Percentiles rank a stretch among this genome's conserved stretches.
Conservation (phyloP, 2,888 invertebrate species). For the Sycophila texana region DNA sequence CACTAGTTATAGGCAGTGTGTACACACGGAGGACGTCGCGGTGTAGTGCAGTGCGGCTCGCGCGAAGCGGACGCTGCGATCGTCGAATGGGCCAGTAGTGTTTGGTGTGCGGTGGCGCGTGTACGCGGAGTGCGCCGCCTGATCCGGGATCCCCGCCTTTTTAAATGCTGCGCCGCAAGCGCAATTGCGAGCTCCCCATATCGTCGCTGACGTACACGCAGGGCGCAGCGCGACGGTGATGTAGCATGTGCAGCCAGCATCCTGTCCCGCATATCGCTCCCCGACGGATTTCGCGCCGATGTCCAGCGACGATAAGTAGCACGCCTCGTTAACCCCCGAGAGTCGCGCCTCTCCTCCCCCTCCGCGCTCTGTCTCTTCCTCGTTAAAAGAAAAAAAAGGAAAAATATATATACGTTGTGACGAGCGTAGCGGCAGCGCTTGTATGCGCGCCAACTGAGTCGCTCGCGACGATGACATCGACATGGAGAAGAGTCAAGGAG, state of each 20-base stretch:
- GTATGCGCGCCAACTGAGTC: constrained; percentile 51
- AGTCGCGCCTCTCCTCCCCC: neutral
- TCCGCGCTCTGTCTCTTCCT: neutral
- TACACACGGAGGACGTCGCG: no score
- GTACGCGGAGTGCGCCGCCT: neutral
- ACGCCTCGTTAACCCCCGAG: neutral
- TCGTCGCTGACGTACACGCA: constrained; percentile 16
- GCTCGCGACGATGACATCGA: constrained; percentile 60
- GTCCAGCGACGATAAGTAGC: constrained; percentile 43
- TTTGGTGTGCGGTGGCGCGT: neutral
- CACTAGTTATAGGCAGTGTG: no score
- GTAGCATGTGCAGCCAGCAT: constrained; percentile 30
- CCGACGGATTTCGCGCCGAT: constrained; percentile 36
- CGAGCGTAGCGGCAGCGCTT: constrained; percentile 24
- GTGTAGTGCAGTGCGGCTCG: neutral
- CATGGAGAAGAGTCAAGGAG: constrained; percentile 66
- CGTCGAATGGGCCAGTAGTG: neutral
- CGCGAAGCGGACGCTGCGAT: neutral
- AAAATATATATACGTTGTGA: constrained; percentile 6
- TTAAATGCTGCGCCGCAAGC: constrained; percentile 52
- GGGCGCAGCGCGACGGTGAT: neutral
- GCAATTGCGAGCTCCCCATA: constrained; percentile 32
- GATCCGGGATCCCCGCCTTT: constrained; percentile 26
- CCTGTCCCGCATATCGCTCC: constrained; percentile 3
- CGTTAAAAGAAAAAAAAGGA: neutral